Evolutionary conservation across 2,797 vertebrate species (phyloP).

Genomic region (Sparus aurata): DNA sequence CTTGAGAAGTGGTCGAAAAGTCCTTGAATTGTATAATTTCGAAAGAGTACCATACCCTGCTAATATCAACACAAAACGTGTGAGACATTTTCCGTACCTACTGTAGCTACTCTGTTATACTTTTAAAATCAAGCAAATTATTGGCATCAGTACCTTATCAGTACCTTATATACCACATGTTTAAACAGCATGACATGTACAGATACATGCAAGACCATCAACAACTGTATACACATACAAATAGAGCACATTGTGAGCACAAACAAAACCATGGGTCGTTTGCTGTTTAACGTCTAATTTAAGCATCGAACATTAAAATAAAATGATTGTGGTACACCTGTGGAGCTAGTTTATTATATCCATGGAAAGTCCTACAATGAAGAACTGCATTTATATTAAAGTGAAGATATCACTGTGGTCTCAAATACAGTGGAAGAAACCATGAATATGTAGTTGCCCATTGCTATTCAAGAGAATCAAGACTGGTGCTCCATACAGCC

Average conservation of each 20-base stretch:
- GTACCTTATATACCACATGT: no score
- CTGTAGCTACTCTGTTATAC: no score
- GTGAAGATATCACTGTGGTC: neutral
- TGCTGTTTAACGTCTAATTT: neutral
- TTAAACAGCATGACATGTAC: no score
- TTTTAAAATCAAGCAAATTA: no score
- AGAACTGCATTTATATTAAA: neutral
- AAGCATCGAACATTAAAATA: neutral
- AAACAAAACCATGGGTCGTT: neutral
- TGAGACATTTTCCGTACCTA: no score
- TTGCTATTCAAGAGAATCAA: neutral
- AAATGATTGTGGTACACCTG: neutral
- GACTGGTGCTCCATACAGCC: neutral
- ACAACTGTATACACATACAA: neutral
- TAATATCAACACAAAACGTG: no score
- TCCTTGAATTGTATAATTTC: no score
- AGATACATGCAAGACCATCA: no score
- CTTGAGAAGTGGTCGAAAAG: no score
- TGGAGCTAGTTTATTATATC: neutral
- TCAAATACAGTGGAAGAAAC: neutral
- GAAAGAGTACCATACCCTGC: no score
- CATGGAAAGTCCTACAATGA: neutral
- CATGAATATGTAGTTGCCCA: neutral
- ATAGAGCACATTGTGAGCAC: neutral
- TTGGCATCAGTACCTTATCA: no score